Conservation (phyloP, 2,888 invertebrate genomes). For the Autographa gamma region DNA sequence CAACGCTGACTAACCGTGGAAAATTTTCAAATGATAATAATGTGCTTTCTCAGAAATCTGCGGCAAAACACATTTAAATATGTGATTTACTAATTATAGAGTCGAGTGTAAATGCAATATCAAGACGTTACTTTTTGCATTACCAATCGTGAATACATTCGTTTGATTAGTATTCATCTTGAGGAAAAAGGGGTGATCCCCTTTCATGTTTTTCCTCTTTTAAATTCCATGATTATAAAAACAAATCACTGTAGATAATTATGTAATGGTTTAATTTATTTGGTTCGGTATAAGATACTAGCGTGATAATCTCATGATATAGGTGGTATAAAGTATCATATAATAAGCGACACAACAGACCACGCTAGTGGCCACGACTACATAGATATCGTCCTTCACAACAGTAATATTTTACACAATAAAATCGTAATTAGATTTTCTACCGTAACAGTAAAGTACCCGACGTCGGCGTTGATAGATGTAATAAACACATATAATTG, state of each 20-base stretch:
- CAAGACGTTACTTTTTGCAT: constrained; percentile 44
- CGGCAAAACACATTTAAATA: constrained; percentile 28
- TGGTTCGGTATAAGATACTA: not conserved
- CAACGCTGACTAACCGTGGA: constrained; percentile 47
- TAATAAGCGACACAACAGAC: not conserved
- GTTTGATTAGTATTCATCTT: constrained; percentile 26
- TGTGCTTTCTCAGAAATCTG: constrained; percentile 33
- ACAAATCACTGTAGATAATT: constrained; percentile 8
- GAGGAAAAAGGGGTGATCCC: constrained; percentile 43
- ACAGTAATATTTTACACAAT: constrained; percentile 45
- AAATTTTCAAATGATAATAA: constrained; percentile 52
- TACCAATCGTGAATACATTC: constrained; percentile 37
- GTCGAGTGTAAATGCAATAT: constrained; percentile 27
- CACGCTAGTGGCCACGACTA: no score
- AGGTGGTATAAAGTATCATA: no score
- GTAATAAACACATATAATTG: constrained; percentile 81
- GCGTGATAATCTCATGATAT: no score
- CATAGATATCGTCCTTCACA: constrained; percentile 1
- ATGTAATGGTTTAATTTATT: constrained; percentile 20
- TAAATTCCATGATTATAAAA: not conserved
- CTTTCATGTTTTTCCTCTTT: not conserved
- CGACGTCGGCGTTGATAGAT: constrained; percentile 69
- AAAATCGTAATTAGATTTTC: constrained; percentile 57
- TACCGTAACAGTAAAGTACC: constrained; percentile 57
- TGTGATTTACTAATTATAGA: constrained; percentile 43